phyloP scores from a whole-genome alignment of 2,113 vertebrate genomes.

The Donacobius atricapilla region DNA sequence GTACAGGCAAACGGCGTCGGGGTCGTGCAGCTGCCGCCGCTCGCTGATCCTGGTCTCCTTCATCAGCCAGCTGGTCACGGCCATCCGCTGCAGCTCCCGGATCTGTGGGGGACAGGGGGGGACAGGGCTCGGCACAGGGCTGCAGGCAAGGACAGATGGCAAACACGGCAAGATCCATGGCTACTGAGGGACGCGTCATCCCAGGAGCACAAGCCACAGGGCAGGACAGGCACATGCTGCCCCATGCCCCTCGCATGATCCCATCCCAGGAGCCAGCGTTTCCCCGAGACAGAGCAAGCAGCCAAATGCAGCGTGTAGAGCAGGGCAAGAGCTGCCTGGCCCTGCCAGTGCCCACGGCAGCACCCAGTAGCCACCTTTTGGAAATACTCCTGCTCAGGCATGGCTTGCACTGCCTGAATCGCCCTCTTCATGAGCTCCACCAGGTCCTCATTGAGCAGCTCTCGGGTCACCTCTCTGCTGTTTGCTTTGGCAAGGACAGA shows the following conservation, averaged over 20 bases:
- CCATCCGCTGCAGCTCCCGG: conserved; percentile 66
- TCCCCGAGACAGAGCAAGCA: not conserved
- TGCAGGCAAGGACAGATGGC: not conserved
- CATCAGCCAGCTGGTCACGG: conserved; percentile 1
- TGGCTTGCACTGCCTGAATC: conserved; percentile 75
- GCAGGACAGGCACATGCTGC: rapidly evolving
- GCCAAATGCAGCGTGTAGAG: not conserved
- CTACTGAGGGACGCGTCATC: rapidly evolving
- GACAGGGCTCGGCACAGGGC: not conserved
- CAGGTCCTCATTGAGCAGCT: conserved; percentile 80
- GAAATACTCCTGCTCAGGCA: conserved; percentile 69
- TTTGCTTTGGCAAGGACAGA: conserved; percentile 79
- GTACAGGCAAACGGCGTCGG: conserved; percentile 58
- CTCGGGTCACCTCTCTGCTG: conserved; percentile 78
- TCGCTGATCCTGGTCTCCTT: not conserved
- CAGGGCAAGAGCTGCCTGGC: not conserved
- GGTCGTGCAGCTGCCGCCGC: conserved; percentile 38
- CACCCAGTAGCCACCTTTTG: conserved; percentile 40
- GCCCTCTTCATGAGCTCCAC: conserved; percentile 79
- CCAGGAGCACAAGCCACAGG: rapidly evolving
- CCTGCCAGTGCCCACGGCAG: not conserved
- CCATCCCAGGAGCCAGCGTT: not conserved
- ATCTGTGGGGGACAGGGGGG: conserved; percentile 66
- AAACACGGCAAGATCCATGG: rapidly evolving
- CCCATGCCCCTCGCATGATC: rapidly evolving